Evolutionary conservation across 2,113 vertebrate species (phyloP).

Genomic region (Sclerurus mexicanus): DNA sequence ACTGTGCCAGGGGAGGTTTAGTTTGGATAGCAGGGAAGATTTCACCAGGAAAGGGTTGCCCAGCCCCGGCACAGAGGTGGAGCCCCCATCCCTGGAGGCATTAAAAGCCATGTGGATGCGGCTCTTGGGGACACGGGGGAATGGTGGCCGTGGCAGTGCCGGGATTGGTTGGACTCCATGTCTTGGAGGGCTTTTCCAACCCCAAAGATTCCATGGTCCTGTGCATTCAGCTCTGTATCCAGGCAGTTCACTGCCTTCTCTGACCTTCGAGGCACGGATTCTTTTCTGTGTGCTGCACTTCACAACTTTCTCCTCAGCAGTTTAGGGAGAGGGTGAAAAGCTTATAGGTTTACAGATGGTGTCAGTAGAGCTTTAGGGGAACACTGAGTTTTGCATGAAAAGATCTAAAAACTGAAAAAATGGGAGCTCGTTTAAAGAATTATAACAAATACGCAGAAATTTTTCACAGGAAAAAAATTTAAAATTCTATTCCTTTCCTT

Average conservation of each 20-base stretch:
- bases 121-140: not conserved
- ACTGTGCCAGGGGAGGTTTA: not conserved
- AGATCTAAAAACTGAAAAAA: not conserved
- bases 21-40: not conserved
- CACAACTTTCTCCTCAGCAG: not conserved
- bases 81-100: not conserved
- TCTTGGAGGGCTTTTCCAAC: not conserved
- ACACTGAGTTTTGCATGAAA: not conserved
- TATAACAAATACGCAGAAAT: not conserved
- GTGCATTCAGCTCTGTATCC: accelerated
- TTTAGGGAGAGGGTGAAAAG: not conserved
- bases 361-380: not conserved
- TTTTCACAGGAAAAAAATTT: not conserved
- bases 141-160: not conserved
- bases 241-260: not conserved
- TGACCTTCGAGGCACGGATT: not conserved
- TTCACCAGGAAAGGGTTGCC: not conserved
- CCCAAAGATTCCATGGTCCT: accelerated
- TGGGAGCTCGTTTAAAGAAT: not conserved
- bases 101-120: accelerated
- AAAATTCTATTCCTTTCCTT: not conserved
- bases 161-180: not conserved
- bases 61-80: not conserved
- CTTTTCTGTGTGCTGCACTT: not conserved
- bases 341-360: not conserved